phyloP scores from a whole-genome alignment of 2,888 invertebrate genomes.

The Suillia variegata region DNA sequence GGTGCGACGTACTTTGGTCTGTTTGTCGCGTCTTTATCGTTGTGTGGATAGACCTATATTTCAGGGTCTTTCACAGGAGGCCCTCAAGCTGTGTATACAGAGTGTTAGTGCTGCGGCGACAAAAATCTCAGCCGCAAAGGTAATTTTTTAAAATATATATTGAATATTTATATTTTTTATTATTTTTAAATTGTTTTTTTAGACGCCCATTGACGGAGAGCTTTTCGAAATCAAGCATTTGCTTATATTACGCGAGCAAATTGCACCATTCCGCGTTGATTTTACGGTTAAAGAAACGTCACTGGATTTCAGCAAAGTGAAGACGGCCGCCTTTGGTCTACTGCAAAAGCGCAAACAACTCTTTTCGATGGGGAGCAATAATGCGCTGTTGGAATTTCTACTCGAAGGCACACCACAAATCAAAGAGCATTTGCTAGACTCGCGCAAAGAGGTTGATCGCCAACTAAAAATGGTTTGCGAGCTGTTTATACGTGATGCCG shows the following conservation, averaged over 20 bases:
- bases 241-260: slow-evolving; percentile 94
- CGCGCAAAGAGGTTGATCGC: slow-evolving; percentile 93
- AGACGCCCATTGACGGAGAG: slow-evolving; percentile 87
- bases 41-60: slow-evolving; percentile 95
- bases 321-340: slow-evolving; percentile 79
- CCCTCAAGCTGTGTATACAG: slow-evolving; percentile 87
- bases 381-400: slow-evolving; percentile 90
- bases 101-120: slow-evolving; percentile 83
- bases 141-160: slow-evolving; percentile 46
- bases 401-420: slow-evolving; percentile 94
- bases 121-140: slow-evolving; percentile 76
- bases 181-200: too few relatives aligned
- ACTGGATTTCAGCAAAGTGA: slow-evolving; percentile 91
- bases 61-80: slow-evolving; percentile 96
- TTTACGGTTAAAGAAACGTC: slow-evolving; percentile 91
- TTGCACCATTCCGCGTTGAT: slow-evolving; percentile 96
- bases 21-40: slow-evolving; percentile 84
- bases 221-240: slow-evolving; percentile 98
- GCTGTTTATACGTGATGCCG: slow-evolving; percentile 80
- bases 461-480: slow-evolving; percentile 91
- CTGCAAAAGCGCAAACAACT: slow-evolving; percentile 81
- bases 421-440: slow-evolving; percentile 89
- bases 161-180: too few relatives aligned
- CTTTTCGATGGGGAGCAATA: slow-evolving; percentile 85
- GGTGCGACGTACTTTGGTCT: slow-evolving; percentile 91